Evolutionary conservation across 2,888 invertebrate genomes (phyloP).

Genomic region (Leptogaster cylindrica): DNA sequence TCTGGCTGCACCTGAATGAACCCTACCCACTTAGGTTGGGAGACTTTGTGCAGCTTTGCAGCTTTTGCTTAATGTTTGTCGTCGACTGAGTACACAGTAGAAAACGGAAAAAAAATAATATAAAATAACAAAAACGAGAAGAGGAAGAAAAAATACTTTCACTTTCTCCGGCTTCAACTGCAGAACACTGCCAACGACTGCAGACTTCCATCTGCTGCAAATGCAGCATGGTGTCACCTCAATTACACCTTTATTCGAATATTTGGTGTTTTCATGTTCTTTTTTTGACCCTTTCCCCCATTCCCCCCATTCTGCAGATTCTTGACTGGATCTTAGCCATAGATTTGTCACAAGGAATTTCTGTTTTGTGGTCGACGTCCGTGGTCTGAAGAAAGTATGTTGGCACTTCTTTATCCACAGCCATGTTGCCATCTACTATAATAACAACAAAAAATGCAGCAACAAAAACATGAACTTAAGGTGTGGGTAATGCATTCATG

Average conservation of each 20-base stretch:
- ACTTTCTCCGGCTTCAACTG: conserved; percentile 18
- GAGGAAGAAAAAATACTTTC: conserved; percentile 33
- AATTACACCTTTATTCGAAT: neutral
- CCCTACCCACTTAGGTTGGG: neutral
- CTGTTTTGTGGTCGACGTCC: too few relatives aligned
- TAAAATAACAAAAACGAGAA: too few relatives aligned
- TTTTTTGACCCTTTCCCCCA: neutral
- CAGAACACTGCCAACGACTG: too few relatives aligned
- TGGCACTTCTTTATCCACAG: neutral
- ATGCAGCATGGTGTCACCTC: too few relatives aligned
- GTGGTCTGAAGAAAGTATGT: neutral
- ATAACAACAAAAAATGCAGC: too few relatives aligned
- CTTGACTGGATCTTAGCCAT: too few relatives aligned
- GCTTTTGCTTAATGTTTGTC: conserved; percentile 4
- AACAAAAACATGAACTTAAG: too few relatives aligned
- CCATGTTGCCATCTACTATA: too few relatives aligned
- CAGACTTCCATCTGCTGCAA: conserved; percentile 22
- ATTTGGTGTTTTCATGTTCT: neutral
- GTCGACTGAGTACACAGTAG: conserved; percentile 2
- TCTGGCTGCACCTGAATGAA: neutral
- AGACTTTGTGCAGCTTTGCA: neutral
- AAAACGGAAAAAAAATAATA: too few relatives aligned
- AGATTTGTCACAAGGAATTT: neutral
- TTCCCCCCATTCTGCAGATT: neutral
- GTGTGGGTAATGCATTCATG: too few relatives aligned